Evolutionary conservation across 2,797 vertebrate genomes (phyloP).

Genomic region (Intellagama lesueurii): DNA sequence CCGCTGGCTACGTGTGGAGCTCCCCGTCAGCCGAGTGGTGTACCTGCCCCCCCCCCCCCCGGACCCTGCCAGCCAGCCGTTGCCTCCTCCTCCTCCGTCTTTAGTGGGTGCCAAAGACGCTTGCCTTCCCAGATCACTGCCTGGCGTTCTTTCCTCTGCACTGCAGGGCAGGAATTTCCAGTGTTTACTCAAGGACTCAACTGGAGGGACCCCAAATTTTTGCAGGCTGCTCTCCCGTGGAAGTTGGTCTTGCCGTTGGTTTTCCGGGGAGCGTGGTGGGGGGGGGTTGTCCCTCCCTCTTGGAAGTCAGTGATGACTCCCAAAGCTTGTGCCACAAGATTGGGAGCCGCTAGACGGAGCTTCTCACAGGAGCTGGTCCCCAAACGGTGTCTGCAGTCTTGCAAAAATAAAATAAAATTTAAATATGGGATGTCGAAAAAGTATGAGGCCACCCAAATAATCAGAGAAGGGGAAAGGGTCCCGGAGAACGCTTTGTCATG

Average conservation of each 20-base stretch:
- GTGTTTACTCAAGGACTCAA: background rate
- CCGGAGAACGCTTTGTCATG: no score
- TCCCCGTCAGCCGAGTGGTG: background rate
- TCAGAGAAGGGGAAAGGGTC: no score
- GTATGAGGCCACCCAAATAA: no score
- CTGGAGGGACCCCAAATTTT: background rate
- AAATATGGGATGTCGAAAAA: no score
- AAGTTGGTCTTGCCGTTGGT: background rate
- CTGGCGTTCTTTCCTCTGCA: background rate
- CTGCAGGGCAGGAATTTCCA: conserved; percentile 10
- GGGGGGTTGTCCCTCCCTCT: no score
- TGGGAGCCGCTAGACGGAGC: no score
- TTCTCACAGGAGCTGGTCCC: no score
- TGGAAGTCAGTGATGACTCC: no score
- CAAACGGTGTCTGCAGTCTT: no score
- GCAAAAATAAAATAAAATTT: no score
- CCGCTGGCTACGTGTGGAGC: background rate
- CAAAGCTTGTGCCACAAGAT: no score
- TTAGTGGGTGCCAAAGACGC: background rate
- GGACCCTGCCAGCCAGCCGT: background rate
- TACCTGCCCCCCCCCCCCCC: background rate
- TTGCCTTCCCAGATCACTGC: background rate
- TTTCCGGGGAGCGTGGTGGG: no score
- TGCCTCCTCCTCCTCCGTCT: background rate
- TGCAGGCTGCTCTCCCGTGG: background rate